Evolutionary conservation across 1,140 invertebrate genomes (phyloP), one percentile per base, ranked within the genome.

Genomic region (Sweltsa coloradensis): DNA sequence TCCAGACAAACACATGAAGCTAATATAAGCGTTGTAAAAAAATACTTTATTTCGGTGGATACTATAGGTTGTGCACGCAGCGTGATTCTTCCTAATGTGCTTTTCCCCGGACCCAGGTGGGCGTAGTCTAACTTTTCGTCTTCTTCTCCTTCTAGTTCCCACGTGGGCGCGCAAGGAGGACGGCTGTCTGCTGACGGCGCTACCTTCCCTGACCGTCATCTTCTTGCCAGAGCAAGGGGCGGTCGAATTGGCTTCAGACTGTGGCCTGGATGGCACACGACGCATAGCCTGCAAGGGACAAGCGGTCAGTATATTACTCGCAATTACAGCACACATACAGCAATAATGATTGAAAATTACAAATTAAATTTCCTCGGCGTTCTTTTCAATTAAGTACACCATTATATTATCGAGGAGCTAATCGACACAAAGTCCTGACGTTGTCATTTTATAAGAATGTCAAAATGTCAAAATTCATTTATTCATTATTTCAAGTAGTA

Each of bases 161-260:
- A 65, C 71, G 55, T 82, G 79, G 79, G 79, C 79, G 1, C 64
- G 72, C 22, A 72, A 70, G 39, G 66, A 70, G 36, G 66, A 71
- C 50, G 68, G 67, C 25, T 83, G 81, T 53, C 72, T 81, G 55
- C 60, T 82, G n/a, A 74, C 73, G 34, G 77, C 77, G 23, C 61
- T 82, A 50, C 79, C 81, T 7, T 79, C 79, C 16, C 59, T 83
- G 41, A 83, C 79, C 9, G 73, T 79, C 34, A 67, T 79, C 26
- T 83, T 79, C 54, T 69, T 81, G 53, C 82, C 83, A 24, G 80
- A 83, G 51, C 79, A 85, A 57, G 74, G 89, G 19, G 76, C 88
- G 25, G 73, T 95, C 29, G 85, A 90, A 56, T 67, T 93, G 31
- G 87, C 88, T 21, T 84, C 86, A 29, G 91, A 94, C 64, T 83